These are phyloP conservation scores for Maconellicoccus hirsutus DNA, from an alignment of 1,140 invertebrate genomes.

Conservation along the genomic window DNA sequence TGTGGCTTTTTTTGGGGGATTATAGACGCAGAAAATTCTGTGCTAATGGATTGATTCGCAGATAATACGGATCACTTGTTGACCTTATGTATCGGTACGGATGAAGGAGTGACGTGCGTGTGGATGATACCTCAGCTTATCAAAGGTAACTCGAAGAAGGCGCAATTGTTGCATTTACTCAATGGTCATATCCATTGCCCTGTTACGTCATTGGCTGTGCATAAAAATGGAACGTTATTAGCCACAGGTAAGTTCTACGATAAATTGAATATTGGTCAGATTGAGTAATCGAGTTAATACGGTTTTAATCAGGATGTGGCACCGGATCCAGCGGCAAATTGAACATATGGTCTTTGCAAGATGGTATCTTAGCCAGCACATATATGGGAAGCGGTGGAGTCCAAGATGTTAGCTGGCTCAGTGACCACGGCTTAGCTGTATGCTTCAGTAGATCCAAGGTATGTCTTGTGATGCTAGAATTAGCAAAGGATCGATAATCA, in stretches of 20 bases:
- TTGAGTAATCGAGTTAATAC: conserved; percentile 1
- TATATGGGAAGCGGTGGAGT: conserved; percentile 43
- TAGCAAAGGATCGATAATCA: no score
- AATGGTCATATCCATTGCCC: conserved; percentile 43
- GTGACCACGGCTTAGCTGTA: conserved; percentile 38
- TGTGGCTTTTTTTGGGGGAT: not conserved
- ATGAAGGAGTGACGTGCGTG: conserved; percentile 41
- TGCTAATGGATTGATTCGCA: not conserved
- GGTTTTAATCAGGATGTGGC: conserved; percentile 32
- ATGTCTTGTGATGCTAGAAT: conserved; percentile 23
- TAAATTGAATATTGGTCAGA: conserved; percentile 23
- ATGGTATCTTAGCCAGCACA: conserved; percentile 46
- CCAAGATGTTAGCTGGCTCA: conserved; percentile 41
- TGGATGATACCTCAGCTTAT: conserved; percentile 39
- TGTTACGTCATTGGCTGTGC: conserved; percentile 41
- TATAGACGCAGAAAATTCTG: not conserved
- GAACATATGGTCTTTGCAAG: conserved; percentile 51
- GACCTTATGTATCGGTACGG: conserved; percentile 39
- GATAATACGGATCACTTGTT: conserved; percentile 6
- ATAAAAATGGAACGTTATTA: conserved; percentile 41
- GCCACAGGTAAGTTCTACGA: conserved; percentile 36
- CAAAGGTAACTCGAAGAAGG: conserved; percentile 26
- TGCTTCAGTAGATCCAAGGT: conserved; percentile 45
- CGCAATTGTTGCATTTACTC: conserved; percentile 36
- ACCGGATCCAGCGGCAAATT: conserved; percentile 43